Conservation (phyloP, 2,888 invertebrate species). For the Lamellibrachia satsuma region DNA sequence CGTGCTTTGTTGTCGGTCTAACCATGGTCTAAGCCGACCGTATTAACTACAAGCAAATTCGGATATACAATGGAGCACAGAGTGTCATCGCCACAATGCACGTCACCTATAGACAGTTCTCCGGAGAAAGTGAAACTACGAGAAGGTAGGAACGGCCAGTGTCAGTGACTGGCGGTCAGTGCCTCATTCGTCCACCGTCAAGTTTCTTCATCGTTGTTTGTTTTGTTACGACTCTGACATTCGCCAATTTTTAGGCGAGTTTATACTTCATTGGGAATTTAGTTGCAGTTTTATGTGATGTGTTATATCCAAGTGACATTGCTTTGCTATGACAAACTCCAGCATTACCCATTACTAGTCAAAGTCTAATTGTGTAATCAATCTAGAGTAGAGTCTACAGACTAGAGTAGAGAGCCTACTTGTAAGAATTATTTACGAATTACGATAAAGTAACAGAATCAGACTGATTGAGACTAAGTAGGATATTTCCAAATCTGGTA, state of each 20-base stretch:
- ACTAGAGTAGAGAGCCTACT: too few relatives aligned
- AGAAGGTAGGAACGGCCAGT: neutral
- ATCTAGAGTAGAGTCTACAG: too few relatives aligned
- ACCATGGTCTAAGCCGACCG: neutral
- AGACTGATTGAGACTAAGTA: too few relatives aligned
- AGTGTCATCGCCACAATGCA: conserved; percentile 13
- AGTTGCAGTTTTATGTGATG: neutral
- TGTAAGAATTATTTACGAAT: too few relatives aligned
- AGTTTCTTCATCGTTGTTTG: neutral
- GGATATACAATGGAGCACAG: conserved; percentile 12
- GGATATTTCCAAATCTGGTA: too few relatives aligned
- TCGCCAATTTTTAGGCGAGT: neutral
- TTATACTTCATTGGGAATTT: neutral
- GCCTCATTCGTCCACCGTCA: neutral
- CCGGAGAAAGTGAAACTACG: conserved; percentile 17
- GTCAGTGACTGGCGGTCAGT: neutral
- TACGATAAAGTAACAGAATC: too few relatives aligned
- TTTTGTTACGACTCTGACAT: neutral
- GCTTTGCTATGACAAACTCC: neutral
- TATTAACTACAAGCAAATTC: neutral
- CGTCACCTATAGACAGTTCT: neutral
- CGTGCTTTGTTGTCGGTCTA: conserved; percentile 17
- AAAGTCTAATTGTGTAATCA: too few relatives aligned
- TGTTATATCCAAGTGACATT: neutral
- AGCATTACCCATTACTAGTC: too few relatives aligned